Base-by-base conservation (phyloP, 2,888 invertebrate species). In the Saturnia pavonia region DNA sequence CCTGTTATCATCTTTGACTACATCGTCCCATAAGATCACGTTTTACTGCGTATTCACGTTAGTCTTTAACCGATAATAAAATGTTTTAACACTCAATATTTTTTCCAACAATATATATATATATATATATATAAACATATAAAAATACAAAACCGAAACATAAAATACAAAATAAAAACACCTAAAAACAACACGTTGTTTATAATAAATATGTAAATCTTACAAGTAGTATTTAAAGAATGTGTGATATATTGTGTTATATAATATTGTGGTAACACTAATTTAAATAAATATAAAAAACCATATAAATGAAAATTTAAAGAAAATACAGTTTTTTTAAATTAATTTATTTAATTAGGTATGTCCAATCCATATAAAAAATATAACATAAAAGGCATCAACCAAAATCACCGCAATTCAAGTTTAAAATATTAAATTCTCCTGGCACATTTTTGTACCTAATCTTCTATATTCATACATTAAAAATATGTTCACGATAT, bases 401-500 rank as follows among this genome's bases (percentile, higher is more conserved):
- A 54, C 8, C 22, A n/a, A 22, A 11, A 54, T 1, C 22, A 54
- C 9, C n/a, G n/a, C 8, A 54, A 22, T 22, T 54, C 22, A 8
- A 66, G 16, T 51, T 42, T 48, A 69, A 27, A 60, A n/a, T 25
- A 40, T 22, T 25, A 70, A 22, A 40, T 14, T 40, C 34, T n/a
- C 16, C 14, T 34, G 66, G 8, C 14, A 51, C 51, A 34, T 34
- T 34, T 65, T 48, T 34, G 51, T 43, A 34, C 66, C n/a, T n/a
- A 69, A 42, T 69, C 42, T 57, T 8, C 25, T 12, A 12, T 8
- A 60, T 60, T 57, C 69, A 12, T 65, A 48, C 34, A 48, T 54
- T 68, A 40, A 43, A 54, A 69, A 48, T 65, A n/a, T 63, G 63
- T 34, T 27, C 63, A 63, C 63, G 34, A 63, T 63, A 63, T 63